Base-by-base conservation (phyloP, 2,888 invertebrate species). In the Macrosoma leucophasiata region DNA sequence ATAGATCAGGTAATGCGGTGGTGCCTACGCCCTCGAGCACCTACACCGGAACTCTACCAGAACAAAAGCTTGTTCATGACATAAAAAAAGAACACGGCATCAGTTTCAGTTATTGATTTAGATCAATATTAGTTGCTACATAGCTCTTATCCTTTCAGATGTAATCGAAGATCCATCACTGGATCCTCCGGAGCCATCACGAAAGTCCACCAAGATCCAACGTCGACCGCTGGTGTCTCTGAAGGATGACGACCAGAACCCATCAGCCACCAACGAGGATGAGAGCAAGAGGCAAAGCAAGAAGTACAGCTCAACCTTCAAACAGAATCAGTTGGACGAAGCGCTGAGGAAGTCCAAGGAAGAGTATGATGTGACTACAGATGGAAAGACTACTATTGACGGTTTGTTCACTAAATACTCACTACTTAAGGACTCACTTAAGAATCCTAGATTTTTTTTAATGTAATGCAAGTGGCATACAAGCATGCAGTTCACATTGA, bases 271-370 rank as follows among this genome's bases (percentile, higher is more conserved):
- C 1, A 81, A 70, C 34, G 82, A 84, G 11, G 79, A 81, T 3
- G 78, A 81, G 41, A 70, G 61, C 18, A 79, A 76, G 47, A 62
- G 82, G 44, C 81, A 82, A 41, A 81, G 82, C 52, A 84, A 84
- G 59, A 84, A 82, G 48, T 84, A 74, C 60, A 82, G 79, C 45
- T 48, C 78, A 4, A 72, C 64, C 33, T 75, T 81, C 45, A 79
- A 72, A 18, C 77, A 78, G 56, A 81, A 77, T 42, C 74, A 77
- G 43, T 46, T 82, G 4, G 72, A 75, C 18, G 73, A 77, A 12
- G 50, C 68, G n/a, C 43, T 77, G 26, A 74, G 64, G 29, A 62
- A 59, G 35, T 67, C 65, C 32, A 53, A 46, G 4, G 43, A 48
- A 22, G 56, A 52, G 3, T 39, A 46, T 14, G 52, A 53, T n/a